phyloP scores from a whole-genome alignment of 2,888 invertebrate genomes.

The Panorpa germanica region DNA sequence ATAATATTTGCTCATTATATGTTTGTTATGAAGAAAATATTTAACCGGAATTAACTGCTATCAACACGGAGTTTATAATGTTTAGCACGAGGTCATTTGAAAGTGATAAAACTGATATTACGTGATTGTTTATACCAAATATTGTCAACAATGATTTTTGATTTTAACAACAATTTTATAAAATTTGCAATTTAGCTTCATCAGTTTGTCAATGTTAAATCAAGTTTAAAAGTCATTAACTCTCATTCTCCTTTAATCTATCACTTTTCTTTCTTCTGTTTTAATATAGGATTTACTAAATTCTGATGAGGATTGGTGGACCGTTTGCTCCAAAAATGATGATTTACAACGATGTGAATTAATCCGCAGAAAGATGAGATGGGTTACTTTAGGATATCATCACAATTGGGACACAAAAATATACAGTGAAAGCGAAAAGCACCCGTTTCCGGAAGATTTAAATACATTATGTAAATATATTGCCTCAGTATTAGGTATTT shows the following conservation, averaged over 20 bases:
- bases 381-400: constrained; percentile 95
- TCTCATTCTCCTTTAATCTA: constrained; percentile 14
- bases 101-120: no score
- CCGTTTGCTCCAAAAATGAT: constrained; percentile 28
- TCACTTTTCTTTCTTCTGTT: constrained; percentile 14
- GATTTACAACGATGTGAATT: constrained; percentile 14
- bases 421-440: constrained; percentile 47
- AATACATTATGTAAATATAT: constrained; percentile 41
- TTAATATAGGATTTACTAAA: constrained; percentile 1
- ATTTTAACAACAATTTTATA: no score
- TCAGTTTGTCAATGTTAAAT: no score
- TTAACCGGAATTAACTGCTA: no score
- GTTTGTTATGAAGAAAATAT: no score
- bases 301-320: constrained; percentile 40
- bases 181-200: no score
- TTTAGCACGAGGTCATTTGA: no score
- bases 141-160: no score
- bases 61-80: no score
- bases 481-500: constrained; percentile 34
- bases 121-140: no score
- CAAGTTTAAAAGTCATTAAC: constrained; percentile 20
- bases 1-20: no score
- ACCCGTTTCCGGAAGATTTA: constrained; percentile 57
- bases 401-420: constrained; percentile 95
- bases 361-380: constrained; percentile 41